These are phyloP conservation scores for Nomada fabriciana DNA, from an alignment of 2,888 invertebrate genomes.

Conservation along the genomic window DNA sequence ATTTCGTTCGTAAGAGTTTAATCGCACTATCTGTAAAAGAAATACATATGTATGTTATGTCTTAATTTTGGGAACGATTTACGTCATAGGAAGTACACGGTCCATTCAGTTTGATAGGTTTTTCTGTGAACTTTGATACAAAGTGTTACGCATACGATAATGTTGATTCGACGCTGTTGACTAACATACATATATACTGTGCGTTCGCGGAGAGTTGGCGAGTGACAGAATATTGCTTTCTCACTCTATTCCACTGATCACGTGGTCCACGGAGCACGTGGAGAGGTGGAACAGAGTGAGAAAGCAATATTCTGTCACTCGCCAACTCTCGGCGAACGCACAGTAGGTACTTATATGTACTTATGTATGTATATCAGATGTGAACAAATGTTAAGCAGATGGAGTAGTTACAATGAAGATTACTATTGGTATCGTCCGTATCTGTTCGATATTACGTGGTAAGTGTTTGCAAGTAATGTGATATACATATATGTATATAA, in stretches of 20 bases:
- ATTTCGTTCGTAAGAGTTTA: neutral
- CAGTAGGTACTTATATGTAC: too few relatives aligned
- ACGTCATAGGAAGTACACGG: slow-evolving; percentile 25
- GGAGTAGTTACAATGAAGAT: neutral
- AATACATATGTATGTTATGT: too few relatives aligned
- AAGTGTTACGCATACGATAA: neutral
- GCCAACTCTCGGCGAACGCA: too few relatives aligned
- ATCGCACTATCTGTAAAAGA: neutral
- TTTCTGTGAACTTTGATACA: slow-evolving; percentile 18
- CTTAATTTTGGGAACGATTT: neutral
- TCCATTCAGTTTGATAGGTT: neutral
- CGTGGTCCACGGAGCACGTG: too few relatives aligned
- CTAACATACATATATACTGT: neutral
- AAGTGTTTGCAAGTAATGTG: too few relatives aligned
- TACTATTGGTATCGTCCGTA: neutral
- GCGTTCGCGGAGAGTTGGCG: too few relatives aligned
- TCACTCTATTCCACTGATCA: too few relatives aligned
- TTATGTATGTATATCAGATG: neutral
- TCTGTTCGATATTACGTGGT: neutral
- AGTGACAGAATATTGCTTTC: too few relatives aligned
- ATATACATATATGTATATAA: neutral
- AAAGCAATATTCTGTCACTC: too few relatives aligned
- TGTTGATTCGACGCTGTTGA: neutral
- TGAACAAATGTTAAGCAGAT: neutral
- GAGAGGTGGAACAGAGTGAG: too few relatives aligned